Base-by-base conservation (phyloP, 2,888 invertebrate genomes). In the Cheilosia variabilis region DNA sequence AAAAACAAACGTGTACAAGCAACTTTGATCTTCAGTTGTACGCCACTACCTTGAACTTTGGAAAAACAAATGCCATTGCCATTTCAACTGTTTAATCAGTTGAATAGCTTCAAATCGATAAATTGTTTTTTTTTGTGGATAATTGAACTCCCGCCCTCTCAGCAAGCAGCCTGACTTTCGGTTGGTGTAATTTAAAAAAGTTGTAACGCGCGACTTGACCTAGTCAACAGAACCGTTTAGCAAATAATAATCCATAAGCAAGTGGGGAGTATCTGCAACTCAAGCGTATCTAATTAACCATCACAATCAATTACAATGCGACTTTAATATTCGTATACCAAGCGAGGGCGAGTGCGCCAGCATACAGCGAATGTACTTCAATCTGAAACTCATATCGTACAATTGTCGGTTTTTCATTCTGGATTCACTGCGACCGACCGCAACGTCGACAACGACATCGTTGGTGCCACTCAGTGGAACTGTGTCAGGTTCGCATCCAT, bases 401-500 rank as follows among this genome's bases (percentile, higher is more conserved):
- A 75, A 78, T 24, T 73, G 68, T 73, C 17, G 55, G 47, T 72
- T 66, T 58, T 53, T 47, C 60, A 60, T 82, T 82, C 68, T 68
- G 63, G 60, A 60, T 60, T 17, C 37, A 43, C 41, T 55, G 43
- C 41, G 37, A 65, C 19, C 2, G 41, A 31, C 62, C 22, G 77
- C 81, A 4, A 60, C 22, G 41, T 17, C 37, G 52, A 1, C 27
- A 27, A 6, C 60, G 34, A 13, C 24, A 27, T 47, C 53, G 41
- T 27, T 24, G 69, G 19, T 58, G 41, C 83, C 43, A 69, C 41
- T 79, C 75, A 31, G 65, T 75, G 69, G 75, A 84, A 84, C 75
- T 80, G 69, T 84, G 84, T 84, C 84, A 84, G 84, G 84, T 84
- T 84, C 84, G 65, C 79, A 69, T 69, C 73, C 53, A 84, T 80